Base-by-base conservation (phyloP, 2,797 vertebrate species). In the Mus minutoides region DNA sequence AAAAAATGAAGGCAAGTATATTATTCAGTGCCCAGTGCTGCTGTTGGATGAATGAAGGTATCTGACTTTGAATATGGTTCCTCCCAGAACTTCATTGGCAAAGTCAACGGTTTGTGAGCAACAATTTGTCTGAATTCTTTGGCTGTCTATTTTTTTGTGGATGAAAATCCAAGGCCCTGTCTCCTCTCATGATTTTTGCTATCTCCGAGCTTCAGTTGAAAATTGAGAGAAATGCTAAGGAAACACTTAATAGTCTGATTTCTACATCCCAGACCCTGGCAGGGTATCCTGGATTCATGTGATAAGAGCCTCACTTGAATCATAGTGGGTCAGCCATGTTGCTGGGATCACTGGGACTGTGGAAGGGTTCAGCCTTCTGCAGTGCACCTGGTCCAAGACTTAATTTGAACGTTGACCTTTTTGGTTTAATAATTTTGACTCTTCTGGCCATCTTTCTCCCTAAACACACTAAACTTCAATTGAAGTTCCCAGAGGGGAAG, bases 331-430 rank as follows among this genome's bases (percentile, higher is more conserved):
- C 64, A 60, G 96, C 98, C 97, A 75, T 97, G 75, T 97, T 98
- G 96, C 91, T 67, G 80, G 26, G 79, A 95, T 77, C 85, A n/a
- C 85, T 64, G 62, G 40, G 90, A 64, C 77, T 56, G 3, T 91
- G 89, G 88, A 93, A 97, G 64, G 73, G 96, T 96, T 97, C 92
- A 95, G 40, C 67, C 85, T 98, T 97, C 93, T 96, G 91, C 88
- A 93, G 37, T 90, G 76, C 95, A 94, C 92, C 93, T 94, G 56
- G 0, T 97, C 97, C 83, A 94, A 98, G 96, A 85, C 94, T 97
- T 97, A 96, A 96, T 94, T 94, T 97, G 97, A 97, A 98, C 97
- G 88, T 24, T 98, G 98, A 97, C 98, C 97, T 97, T 98, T 98
- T 98, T 96, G 92, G 96, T 97, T 98, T 97, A 97, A 97, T 96